Evolutionary conservation across 2,113 vertebrate species (phyloP).

Genomic region (Burhinus oedicnemus): DNA sequence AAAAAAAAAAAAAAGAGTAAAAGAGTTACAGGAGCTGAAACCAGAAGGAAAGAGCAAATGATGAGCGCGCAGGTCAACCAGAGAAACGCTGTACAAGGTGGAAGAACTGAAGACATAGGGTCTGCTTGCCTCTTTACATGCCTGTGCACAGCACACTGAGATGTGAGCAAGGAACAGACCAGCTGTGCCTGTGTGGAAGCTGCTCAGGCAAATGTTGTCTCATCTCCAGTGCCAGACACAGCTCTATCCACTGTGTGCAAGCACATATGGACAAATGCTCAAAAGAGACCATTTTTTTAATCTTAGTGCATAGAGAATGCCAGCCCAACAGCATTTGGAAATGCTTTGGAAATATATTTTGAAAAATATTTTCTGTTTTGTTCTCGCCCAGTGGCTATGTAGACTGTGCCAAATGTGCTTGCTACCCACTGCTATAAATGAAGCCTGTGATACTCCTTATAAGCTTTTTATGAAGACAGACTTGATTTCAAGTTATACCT

Average conservation of each 20-base stretch:
- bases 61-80: not conserved
- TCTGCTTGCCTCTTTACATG: not conserved
- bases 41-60: not conserved
- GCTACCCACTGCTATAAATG: not conserved
- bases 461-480: not conserved
- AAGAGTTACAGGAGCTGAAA: not conserved
- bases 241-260: not conserved
- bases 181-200: not conserved
- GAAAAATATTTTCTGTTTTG: slow-evolving; percentile 49
- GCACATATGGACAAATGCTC: not conserved
- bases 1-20: not conserved
- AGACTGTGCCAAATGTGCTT: not conserved
- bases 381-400: not conserved
- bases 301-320: not conserved
- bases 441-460: not conserved
- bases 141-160: not conserved
- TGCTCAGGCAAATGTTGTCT: not conserved
- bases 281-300: not conserved
- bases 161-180: not conserved
- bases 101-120: not conserved
- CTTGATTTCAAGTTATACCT: not conserved
- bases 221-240: not conserved
- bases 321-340: not conserved
- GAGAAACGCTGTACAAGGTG: not conserved
- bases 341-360: not conserved